Base-by-base conservation (phyloP, 2,797 vertebrate species). In the Phalloptychus januarius region DNA sequence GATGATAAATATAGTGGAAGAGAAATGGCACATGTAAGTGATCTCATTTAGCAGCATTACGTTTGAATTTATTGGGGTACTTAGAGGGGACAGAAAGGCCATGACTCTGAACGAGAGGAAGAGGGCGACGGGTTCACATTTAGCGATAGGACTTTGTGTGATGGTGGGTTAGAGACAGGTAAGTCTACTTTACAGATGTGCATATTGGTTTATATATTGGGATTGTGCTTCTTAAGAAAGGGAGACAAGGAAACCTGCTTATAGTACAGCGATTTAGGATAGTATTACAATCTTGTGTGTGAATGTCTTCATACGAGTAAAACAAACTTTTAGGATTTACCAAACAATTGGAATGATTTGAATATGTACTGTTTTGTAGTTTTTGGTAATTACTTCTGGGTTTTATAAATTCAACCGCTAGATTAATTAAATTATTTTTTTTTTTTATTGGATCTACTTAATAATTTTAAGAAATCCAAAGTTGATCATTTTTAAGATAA, bases 11-110 rank as follows among this genome's bases (percentile, higher is more conserved):
- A 95, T 91, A 91, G 88, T 85, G 86, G 92, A 93, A 93, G 93
- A 95, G 94, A 95, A 96, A 96, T 94, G 94, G 92, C 93, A 96
- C 94, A 94, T 94, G 94, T 95, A 96, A 95, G 95, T 95, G 95
- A 96, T 95, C 93, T 96, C 93, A 95, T 96, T 95, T 95, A 93
- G 91, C 87, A 93, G 92, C 93, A 94, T 96, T 96, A 95, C 90
- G 93, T 94, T 94, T 94, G 90, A 95, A 96, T 96, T 96, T 96
- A 96, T 96, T 90, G 92, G 92, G 92, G 94, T 94, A 94, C 94
- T 96, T 95, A 93, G 92, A 93, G 86, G 92, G 95, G 94, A 95
- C 90, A 89, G 92, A 92, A 90, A 85, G 95, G 94, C 94, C 91
- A 73, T 93, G 95, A 95, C 93, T 94, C 87, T 79, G 82, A 89